Conservation (phyloP, 2,113 vertebrate species). For the Colistium nudipinnis region DNA sequence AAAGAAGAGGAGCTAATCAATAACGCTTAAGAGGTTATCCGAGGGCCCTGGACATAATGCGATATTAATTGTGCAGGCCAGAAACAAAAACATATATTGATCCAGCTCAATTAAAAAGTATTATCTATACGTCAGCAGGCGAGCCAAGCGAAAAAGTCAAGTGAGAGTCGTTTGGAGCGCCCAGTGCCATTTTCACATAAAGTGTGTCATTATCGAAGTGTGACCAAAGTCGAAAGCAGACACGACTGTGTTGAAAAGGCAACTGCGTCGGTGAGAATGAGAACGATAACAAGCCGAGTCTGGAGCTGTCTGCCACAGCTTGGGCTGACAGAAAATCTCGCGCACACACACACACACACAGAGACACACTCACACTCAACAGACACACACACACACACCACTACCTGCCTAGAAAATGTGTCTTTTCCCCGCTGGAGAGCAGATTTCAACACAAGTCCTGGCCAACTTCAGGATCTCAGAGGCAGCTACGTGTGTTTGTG, state of each 20-base stretch:
- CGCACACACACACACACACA: conserved; percentile 25
- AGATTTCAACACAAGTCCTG: conserved; percentile 12
- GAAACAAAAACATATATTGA: conserved; percentile 8
- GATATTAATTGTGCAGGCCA: background rate
- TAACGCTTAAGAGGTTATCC: background rate
- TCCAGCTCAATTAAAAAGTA: background rate
- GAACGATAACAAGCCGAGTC: conserved; percentile 43
- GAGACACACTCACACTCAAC: conserved; percentile 4
- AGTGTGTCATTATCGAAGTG: background rate
- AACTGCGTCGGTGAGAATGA: conserved; percentile 18
- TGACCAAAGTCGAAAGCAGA: background rate
- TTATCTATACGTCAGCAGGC: too few relatives aligned
- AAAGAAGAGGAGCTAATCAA: background rate
- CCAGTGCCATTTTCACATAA: too few relatives aligned
- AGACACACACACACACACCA: conserved; percentile 6
- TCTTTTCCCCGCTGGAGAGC: conserved; percentile 5
- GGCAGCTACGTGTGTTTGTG: background rate
- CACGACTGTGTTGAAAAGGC: background rate
- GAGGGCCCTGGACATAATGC: background rate
- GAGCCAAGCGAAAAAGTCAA: background rate
- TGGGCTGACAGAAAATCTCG: conserved; percentile 53
- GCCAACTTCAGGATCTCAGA: conserved; percentile 14
- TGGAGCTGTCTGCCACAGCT: conserved; percentile 56
- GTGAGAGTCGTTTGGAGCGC: too few relatives aligned
- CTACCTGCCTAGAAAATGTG: conserved; percentile 33